Conservation (phyloP, 1,140 invertebrate species). For the Mizuhopecten yessoensis region DNA sequence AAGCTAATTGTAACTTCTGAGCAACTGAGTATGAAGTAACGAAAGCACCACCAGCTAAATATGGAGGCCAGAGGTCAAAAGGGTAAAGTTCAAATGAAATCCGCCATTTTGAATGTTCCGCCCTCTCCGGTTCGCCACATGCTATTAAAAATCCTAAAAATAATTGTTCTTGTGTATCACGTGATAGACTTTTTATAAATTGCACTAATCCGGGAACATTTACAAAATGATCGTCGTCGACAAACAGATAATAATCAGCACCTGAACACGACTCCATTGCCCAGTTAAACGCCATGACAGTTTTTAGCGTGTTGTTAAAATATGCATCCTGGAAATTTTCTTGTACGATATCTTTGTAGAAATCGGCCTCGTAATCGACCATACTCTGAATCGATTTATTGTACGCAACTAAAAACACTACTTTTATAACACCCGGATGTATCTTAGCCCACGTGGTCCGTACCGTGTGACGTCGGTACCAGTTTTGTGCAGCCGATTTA, state of each 20-base stretch:
- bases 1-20: constrained; percentile 41
- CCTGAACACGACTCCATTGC: constrained; percentile 55
- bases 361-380: constrained; percentile 54
- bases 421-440: constrained; percentile 27
- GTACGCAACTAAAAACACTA: constrained; percentile 56
- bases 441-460: constrained; percentile 51
- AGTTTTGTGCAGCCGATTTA: constrained; percentile 56
- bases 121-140: constrained; percentile 41
- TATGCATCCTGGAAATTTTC: constrained; percentile 70
- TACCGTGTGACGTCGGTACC: constrained; percentile 50
- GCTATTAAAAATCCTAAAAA: constrained; percentile 42
- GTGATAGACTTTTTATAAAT: constrained; percentile 35
- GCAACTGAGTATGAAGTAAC: constrained; percentile 46
- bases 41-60: constrained; percentile 77
- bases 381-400: constrained; percentile 42
- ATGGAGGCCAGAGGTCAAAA: constrained; percentile 74
- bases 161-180: neutral
- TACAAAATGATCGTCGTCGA: constrained; percentile 70
- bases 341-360: constrained; percentile 70
- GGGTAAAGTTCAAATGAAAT: constrained; percentile 74
- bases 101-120: constrained; percentile 69
- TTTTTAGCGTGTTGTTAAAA: constrained; percentile 66
- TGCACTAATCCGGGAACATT: constrained; percentile 60
- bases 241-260: constrained; percentile 60
- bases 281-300: constrained; percentile 71